Conservation (phyloP, 92 coral and sea anemone genomes). For the Epizoanthus stellaris region DNA sequence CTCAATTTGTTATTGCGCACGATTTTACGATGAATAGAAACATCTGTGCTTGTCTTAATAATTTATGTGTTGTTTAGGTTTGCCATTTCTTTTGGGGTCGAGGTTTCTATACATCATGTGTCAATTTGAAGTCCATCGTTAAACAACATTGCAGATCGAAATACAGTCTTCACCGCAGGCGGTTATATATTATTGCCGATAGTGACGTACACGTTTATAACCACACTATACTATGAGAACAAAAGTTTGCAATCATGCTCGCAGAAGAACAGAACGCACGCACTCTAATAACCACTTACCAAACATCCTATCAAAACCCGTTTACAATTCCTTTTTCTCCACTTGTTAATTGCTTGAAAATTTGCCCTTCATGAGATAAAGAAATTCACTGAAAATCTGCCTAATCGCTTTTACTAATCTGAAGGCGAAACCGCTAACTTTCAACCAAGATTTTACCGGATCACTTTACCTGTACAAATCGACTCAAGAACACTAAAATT, state of each 20-base stretch:
- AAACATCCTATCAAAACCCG: background rate
- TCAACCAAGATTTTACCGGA: background rate
- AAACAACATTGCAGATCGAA: constrained; percentile 24
- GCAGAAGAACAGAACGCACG: constrained; percentile 5
- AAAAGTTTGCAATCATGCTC: background rate
- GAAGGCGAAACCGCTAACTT: background rate
- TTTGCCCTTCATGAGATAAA: constrained; percentile 8
- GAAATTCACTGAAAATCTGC: constrained; percentile 6
- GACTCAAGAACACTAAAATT: background rate
- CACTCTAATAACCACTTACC: background rate
- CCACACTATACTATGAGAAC: background rate
- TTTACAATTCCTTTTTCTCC: background rate
- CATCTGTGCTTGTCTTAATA: constrained; percentile 76
- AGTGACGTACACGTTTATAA: constrained; percentile 32
- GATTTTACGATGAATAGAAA: constrained; percentile 65
- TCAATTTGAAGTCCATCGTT: constrained; percentile 14
- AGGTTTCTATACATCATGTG: constrained; percentile 5
- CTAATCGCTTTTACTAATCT: background rate
- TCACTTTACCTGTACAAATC: background rate
- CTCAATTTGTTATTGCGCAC: constrained; percentile 60
- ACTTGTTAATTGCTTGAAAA: constrained; percentile 17
- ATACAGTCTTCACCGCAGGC: constrained; percentile 39
- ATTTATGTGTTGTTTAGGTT: constrained; percentile 77
- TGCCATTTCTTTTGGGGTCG: constrained; percentile 33
- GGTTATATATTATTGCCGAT: constrained; percentile 7